phyloP scores from a whole-genome alignment of 2,113 vertebrate genomes.

The Daboia siamensis region DNA sequence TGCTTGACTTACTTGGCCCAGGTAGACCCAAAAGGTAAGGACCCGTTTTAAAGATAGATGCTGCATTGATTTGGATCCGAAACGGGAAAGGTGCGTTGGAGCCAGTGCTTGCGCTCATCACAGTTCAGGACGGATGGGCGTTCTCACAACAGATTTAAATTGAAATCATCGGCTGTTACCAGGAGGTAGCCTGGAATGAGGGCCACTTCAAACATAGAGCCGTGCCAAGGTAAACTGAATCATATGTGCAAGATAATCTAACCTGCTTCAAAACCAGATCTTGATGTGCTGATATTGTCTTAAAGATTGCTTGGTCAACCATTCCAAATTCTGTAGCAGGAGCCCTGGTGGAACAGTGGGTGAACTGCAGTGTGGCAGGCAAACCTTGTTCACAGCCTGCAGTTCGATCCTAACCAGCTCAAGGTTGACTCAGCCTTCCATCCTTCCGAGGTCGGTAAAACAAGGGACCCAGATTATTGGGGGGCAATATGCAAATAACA shows the following conservation, averaged over 20 bases:
- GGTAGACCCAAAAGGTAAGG: conserved; percentile 78
- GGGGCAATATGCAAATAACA: neutral
- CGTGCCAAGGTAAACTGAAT: neutral
- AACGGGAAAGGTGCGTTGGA: neutral
- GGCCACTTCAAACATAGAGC: neutral
- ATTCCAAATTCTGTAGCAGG: neutral
- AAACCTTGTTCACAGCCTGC: neutral
- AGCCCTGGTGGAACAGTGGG: neutral
- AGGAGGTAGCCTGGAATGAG: neutral
- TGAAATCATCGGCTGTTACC: neutral
- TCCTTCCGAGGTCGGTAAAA: neutral
- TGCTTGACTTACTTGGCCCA: conserved; percentile 78
- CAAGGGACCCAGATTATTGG: neutral
- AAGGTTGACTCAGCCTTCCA: neutral
- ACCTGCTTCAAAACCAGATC: neutral
- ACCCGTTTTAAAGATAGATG: neutral
- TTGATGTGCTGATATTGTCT: neutral
- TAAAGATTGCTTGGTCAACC: neutral
- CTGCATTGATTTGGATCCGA: neutral
- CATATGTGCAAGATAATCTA: neutral
- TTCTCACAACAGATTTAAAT: neutral
- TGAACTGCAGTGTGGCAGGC: neutral
- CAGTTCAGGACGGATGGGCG: neutral
- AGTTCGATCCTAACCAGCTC: neutral
- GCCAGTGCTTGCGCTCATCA: neutral